phyloP scores from a whole-genome alignment of 2,113 vertebrate genomes.

The Spilogale gracilis region DNA sequence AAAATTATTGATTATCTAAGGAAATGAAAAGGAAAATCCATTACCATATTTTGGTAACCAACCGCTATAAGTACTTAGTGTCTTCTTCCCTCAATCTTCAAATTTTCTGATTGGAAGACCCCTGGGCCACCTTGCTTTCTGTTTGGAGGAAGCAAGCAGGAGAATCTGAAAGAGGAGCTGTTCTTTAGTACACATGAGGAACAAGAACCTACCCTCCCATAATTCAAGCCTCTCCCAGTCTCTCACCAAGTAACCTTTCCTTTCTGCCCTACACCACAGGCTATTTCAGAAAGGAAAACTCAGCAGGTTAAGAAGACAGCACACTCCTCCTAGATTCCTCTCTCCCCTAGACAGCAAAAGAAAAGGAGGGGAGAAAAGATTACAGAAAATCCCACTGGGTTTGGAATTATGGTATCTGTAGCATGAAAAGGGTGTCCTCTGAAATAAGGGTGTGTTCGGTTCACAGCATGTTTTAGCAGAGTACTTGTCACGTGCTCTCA shows the following conservation, averaged over 20 bases:
- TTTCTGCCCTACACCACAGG: background rate
- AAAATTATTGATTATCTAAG: background rate
- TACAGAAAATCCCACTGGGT: conserved; percentile 9
- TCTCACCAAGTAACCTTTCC: background rate
- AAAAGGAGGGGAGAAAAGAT: background rate
- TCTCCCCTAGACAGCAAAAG: background rate
- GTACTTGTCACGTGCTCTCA: background rate
- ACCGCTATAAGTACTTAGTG: background rate
- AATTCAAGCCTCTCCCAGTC: background rate
- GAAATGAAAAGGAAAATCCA: background rate
- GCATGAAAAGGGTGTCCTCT: background rate
- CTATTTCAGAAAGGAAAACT: background rate
- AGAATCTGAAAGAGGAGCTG: background rate
- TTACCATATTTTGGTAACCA: background rate
- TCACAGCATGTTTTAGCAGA: conserved; percentile 43
- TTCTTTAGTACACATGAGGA: background rate
- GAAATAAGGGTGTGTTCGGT: conserved; percentile 51
- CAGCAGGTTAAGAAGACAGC: background rate
- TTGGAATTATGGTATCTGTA: background rate
- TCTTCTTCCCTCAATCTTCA: background rate
- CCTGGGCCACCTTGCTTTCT: background rate
- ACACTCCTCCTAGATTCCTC: background rate
- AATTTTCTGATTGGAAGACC: background rate
- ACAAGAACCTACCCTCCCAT: background rate
- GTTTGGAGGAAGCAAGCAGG: background rate